These are phyloP conservation scores for Thunnus albacares DNA, from an alignment of 2,797 vertebrate genomes.

Conservation along the genomic window DNA sequence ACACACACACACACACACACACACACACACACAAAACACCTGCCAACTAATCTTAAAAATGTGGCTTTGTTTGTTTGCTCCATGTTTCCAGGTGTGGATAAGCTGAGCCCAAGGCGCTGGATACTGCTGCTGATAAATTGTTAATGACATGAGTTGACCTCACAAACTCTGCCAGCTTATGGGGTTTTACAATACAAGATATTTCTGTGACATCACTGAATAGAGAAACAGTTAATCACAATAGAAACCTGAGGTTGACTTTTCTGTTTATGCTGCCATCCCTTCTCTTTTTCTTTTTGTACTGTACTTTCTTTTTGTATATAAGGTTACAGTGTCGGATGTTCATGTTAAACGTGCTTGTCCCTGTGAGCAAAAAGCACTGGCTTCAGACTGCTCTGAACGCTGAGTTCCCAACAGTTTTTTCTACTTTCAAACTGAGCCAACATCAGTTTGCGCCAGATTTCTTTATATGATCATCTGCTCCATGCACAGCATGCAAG, in stretches of 20 bases:
- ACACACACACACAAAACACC: neutral
- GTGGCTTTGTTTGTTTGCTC: conserved; percentile 23
- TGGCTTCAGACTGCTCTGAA: too few species aligned
- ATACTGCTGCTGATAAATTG: conserved; percentile 36
- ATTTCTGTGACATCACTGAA: conserved; percentile 21
- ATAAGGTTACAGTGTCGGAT: too few species aligned
- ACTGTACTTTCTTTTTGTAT: neutral
- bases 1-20: neutral
- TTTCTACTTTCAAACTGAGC: too few species aligned
- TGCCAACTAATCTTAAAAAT: conserved; percentile 12
- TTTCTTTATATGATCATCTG: too few species aligned
- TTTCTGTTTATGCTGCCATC: conserved; percentile 3
- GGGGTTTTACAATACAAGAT: conserved; percentile 22
- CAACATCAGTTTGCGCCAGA: too few species aligned
- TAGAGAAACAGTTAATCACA: conserved; percentile 27
- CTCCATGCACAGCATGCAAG: too few species aligned
- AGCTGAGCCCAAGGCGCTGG: neutral
- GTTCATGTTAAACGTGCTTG: too few species aligned
- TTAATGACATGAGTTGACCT: conserved; percentile 37
- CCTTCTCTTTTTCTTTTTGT: conserved; percentile 22
- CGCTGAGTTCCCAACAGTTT: too few species aligned
- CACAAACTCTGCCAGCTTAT: conserved; percentile 24
- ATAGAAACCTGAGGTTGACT: conserved; percentile 1
- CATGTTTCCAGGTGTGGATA: conserved; percentile 26
- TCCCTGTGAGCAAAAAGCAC: too few species aligned